Percentiles rank a stretch among this genome's conserved stretches.
Evolutionary conservation across 2,888 invertebrate species (phyloP).

Genomic region (Metellina segmentata): DNA sequence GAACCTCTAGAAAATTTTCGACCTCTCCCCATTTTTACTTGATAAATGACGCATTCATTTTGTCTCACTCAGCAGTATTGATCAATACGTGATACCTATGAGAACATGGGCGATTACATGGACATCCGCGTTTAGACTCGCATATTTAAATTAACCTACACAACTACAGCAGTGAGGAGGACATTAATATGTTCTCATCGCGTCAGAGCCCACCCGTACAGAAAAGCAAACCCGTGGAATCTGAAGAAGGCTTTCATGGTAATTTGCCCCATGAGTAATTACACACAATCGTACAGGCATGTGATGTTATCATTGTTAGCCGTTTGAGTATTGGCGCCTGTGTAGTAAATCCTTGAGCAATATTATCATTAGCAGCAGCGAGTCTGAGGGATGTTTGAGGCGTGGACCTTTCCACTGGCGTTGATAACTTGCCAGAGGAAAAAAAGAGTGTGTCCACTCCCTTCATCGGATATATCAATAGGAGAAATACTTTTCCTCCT

Average conservation of each 20-base stretch:
- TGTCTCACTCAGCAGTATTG: no score
- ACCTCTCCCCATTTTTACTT: no score
- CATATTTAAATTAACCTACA: no score
- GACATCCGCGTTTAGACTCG: no score
- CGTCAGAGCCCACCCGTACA: not conserved
- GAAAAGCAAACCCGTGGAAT: not conserved
- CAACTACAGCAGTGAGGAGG: no score
- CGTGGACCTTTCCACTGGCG: constrained; percentile 11
- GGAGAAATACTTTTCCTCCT: constrained; percentile 18
- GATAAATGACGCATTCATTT: no score
- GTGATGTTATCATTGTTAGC: not conserved
- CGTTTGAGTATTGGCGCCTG: constrained; percentile 19
- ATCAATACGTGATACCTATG: no score
- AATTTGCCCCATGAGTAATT: constrained; percentile 1
- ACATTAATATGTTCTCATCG: not conserved
- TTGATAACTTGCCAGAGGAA: not conserved
- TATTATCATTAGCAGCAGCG: constrained; percentile 19
- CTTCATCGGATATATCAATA: constrained; percentile 15
- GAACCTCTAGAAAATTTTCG: no score
- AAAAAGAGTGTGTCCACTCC: constrained; percentile 27
- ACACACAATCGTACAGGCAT: not conserved
- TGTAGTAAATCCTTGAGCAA: constrained; percentile 14
- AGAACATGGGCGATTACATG: no score
- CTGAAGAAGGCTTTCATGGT: not conserved
- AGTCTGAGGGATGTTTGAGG: constrained; percentile 12